Percentiles rank a stretch among this genome's conserved stretches.
phyloP scores from a whole-genome alignment of 2,888 invertebrate genomes.

The Monochamus alternatus region DNA sequence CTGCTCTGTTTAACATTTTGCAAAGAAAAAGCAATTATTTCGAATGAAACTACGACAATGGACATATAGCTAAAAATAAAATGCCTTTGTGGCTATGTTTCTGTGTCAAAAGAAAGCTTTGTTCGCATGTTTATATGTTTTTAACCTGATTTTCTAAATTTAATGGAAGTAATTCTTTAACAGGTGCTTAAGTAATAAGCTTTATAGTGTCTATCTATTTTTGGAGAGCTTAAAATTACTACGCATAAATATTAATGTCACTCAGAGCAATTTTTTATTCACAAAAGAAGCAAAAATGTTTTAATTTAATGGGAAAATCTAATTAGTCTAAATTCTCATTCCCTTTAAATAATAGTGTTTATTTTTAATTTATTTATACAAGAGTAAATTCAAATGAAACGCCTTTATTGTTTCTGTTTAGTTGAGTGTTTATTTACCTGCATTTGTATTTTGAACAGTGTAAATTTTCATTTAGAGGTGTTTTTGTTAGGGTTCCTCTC shows the following conservation, averaged over 20 bases:
- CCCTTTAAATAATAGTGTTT: too few relatives aligned
- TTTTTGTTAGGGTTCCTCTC: too few relatives aligned
- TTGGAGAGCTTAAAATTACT: background rate
- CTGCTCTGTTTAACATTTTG: constrained; percentile 8
- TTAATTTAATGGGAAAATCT: too few relatives aligned
- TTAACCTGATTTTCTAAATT: background rate
- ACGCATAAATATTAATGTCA: background rate
- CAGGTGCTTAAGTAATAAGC: background rate
- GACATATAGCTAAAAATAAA: constrained; percentile 9
- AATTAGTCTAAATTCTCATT: too few relatives aligned
- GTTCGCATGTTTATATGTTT: background rate
- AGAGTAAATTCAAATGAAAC: too few relatives aligned
- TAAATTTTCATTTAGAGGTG: too few relatives aligned
- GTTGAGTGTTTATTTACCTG: too few relatives aligned
- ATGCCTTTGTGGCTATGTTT: background rate
- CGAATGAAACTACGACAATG: constrained; percentile 1
- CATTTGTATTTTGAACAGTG: too few relatives aligned
- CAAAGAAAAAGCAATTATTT: constrained; percentile 10
- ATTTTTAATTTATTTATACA: too few relatives aligned
- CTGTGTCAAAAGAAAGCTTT: background rate
- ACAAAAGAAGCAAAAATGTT: too few relatives aligned
- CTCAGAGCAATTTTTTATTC: background rate
- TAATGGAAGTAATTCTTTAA: background rate
- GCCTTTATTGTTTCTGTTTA: too few relatives aligned
- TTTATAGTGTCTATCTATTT: background rate